Base-by-base conservation (phyloP, 37 sponge, comb jelly and placozoan genomes). In the Oscarella lobularis region DNA sequence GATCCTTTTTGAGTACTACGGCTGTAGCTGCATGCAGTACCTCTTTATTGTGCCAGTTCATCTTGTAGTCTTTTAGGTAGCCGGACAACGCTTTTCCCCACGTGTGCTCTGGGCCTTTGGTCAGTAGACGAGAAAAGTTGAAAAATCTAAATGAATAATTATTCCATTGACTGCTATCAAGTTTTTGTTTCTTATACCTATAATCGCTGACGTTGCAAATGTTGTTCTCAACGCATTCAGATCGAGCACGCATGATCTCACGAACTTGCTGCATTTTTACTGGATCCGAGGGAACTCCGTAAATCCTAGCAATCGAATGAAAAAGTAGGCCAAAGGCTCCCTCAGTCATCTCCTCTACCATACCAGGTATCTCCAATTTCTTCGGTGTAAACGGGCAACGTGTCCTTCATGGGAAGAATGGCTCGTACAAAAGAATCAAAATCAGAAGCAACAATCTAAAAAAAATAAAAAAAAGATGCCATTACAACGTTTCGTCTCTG, bases 331-430 rank as follows among this genome's bases (percentile, higher is more conserved):
- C n/a, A n/a, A n/a, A n/a, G n/a, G n/a, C n/a, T n/a, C n/a, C n/a
- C n/a, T n/a, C n/a, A n/a, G n/a, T n/a, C n/a, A n/a, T n/a, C n/a
- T n/a, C 6, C 5, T 29, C 29, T 14, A 4, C 5, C 31, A 34
- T 4, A 68, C 89, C 89, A 88, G 0, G 85, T 88, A 41, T 88
- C 89, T n/a, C 89, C 89, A 48, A 88, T 88, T 41, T 84, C 85
- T 65, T 54, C 73, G 48, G 67, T 78, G 35, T 48, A 67, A 9
- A 77, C 72, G 37, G 81, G 81, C 14, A 87, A 66, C 39, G 77
- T 66, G 9, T 67, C 39, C 34, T 77, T 76, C 37, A 73, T 33
- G 29, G 38, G 31, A 2, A 41, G 5, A 14, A 87, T 65, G 14
- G 74, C 73, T 0, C 14, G 37, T 3, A 87, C 84, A 74, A 87